phyloP scores from a whole-genome alignment of 2,113 vertebrate species.

The Smithornis capensis region DNA sequence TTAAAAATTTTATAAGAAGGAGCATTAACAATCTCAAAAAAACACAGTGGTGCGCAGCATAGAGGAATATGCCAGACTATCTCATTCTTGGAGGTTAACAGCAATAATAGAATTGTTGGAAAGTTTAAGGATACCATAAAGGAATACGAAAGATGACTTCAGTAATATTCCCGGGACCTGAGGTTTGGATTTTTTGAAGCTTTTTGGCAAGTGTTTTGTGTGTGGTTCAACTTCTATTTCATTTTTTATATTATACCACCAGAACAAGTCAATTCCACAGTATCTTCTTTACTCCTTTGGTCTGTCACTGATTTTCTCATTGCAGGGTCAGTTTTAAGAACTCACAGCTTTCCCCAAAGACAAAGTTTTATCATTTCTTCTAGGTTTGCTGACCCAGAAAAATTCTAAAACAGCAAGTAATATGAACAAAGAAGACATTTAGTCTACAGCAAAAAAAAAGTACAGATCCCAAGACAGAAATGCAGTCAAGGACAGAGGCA shows the following conservation, averaged over 20 bases:
- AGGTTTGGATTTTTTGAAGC: background rate
- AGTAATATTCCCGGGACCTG: background rate
- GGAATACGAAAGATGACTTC: background rate
- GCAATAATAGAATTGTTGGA: background rate
- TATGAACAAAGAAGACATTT: background rate
- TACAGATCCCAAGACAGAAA: background rate
- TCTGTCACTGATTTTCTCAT: background rate
- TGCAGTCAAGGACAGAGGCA: background rate
- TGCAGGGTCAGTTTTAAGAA: conserved; percentile 7
- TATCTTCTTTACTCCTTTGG: background rate
- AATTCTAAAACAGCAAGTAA: conserved; percentile 2
- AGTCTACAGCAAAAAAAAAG: background rate
- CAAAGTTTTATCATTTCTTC: conserved; percentile 4
- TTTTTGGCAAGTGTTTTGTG: background rate
- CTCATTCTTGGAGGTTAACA: background rate
- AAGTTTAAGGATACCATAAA: background rate
- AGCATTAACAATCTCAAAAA: background rate
- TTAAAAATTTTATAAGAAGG: background rate
- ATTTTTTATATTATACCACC: background rate
- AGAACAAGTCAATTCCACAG: background rate
- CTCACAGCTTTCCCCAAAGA: background rate
- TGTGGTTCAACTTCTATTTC: background rate
- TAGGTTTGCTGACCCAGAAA: conserved; percentile 1
- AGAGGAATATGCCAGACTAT: background rate
- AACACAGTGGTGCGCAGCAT: too few relatives aligned